Conservation (phyloP, 1,140 invertebrate species). For the Aphelenchoides avenae region DNA sequence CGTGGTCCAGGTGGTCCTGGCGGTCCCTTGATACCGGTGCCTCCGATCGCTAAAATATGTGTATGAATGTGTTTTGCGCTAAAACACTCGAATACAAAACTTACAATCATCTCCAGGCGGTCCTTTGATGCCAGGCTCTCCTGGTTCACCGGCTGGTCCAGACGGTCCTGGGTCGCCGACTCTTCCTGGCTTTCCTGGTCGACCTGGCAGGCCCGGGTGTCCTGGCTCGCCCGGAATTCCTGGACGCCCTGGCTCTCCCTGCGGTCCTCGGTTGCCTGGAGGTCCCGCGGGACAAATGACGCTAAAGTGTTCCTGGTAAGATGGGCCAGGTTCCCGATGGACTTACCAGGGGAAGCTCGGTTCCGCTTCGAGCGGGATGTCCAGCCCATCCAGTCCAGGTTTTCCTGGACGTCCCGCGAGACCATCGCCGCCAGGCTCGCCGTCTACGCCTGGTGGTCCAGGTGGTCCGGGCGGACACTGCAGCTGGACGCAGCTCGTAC, state of each 20-base stretch:
- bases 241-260: slow-evolving; percentile 50
- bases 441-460: slow-evolving; percentile 57
- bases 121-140: slow-evolving; percentile 41
- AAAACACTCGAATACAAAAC: slow-evolving; percentile 19
- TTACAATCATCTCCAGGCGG: slow-evolving; percentile 47
- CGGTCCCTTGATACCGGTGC: slow-evolving; percentile 48
- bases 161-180: slow-evolving; percentile 50
- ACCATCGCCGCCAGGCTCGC: slow-evolving; percentile 32
- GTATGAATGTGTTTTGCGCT: background rate
- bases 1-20: slow-evolving; percentile 45
- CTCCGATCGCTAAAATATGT: slow-evolving; percentile 9
- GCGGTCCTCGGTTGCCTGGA: slow-evolving; percentile 52
- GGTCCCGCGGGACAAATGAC: slow-evolving; percentile 53
- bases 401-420: slow-evolving; percentile 45
- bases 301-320: slow-evolving; percentile 32
- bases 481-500: slow-evolving; percentile 55
- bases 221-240: slow-evolving; percentile 52
- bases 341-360: slow-evolving; percentile 52
- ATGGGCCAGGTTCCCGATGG: background rate
- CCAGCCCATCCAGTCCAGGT: slow-evolving; percentile 56
- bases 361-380: slow-evolving; percentile 56
- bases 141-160: slow-evolving; percentile 30
- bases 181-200: slow-evolving; percentile 47
- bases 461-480: slow-evolving; percentile 57
- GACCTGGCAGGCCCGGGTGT: slow-evolving; percentile 39